Evolutionary conservation across 2,888 invertebrate genomes (phyloP).

Genomic region (Agelastica alni): DNA sequence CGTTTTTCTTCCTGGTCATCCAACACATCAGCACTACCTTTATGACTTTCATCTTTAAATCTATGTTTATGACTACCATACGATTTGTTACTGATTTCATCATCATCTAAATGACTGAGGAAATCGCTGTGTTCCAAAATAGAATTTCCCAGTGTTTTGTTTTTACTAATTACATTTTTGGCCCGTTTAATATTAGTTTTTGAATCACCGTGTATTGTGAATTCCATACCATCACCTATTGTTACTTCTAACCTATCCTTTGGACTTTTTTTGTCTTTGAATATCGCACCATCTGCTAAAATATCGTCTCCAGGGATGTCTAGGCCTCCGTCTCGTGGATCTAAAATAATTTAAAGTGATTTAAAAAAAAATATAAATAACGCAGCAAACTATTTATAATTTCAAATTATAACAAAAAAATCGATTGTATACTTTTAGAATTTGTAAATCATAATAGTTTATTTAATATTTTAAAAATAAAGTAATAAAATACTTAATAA

Average conservation of each 20-base stretch:
- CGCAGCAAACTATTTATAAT: conserved; percentile 11
- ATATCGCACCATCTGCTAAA: conserved; percentile 82
- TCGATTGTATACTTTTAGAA: background rate
- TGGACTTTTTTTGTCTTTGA: conserved; percentile 83
- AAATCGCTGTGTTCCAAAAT: conserved; percentile 60
- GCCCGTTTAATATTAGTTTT: conserved; percentile 81
- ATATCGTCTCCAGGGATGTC: conserved; percentile 64
- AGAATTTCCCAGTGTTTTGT: conserved; percentile 74
- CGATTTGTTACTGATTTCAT: conserved; percentile 86
- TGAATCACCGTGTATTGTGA: conserved; percentile 89
- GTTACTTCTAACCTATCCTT: conserved; percentile 89
- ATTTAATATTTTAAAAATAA: conserved; percentile 11
- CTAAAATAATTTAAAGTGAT: no score
- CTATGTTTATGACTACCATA: conserved; percentile 91
- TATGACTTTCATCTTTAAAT: conserved; percentile 89
- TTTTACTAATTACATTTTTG: conserved; percentile 67
- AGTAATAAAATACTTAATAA: conserved; percentile 6
- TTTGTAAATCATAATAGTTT: conserved; percentile 9
- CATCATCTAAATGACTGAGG: conserved; percentile 63
- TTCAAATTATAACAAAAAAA: background rate
- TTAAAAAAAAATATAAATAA: no score
- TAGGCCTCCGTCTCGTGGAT: conserved; percentile 62
- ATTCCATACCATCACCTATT: conserved; percentile 91
- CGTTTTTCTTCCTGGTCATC: conserved; percentile 84
- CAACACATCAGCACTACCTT: conserved; percentile 83